A percentile compares a stretch with the other conserved stretches of the same genome.
phyloP scores from a whole-genome alignment of 2,888 invertebrate genomes.

The Melanostoma scalare region DNA sequence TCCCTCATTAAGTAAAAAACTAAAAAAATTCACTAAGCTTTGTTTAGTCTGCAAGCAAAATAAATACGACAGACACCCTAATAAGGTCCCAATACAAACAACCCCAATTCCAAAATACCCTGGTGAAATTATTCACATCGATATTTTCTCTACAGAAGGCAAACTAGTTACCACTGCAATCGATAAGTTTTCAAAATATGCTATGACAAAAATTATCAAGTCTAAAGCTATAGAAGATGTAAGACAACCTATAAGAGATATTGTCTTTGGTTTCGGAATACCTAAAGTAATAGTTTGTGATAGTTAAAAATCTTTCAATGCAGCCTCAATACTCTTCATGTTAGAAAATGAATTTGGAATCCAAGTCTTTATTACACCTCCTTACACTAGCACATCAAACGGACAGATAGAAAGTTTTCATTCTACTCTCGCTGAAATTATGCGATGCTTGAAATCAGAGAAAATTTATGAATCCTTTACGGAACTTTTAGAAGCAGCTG shows the following conservation, averaged over 20 bases:
- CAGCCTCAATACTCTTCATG: slow-evolving; percentile 11
- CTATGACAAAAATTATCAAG: not conserved
- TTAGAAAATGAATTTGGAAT: slow-evolving; percentile 2
- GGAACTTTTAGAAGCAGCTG: too few species aligned
- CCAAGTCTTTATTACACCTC: too few species aligned
- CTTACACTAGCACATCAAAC: too few species aligned
- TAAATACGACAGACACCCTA: slow-evolving; percentile 17
- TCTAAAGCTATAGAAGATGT: not conserved
- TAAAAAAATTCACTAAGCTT: not conserved
- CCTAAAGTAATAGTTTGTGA: slow-evolving; percentile 8
- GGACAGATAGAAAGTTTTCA: too few species aligned
- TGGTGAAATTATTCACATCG: slow-evolving; percentile 13
- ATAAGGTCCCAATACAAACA: slow-evolving; percentile 7
- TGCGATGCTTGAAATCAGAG: too few species aligned
- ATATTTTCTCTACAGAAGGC: not conserved
- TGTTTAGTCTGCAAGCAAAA: slow-evolving; percentile 11
- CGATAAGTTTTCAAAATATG: not conserved
- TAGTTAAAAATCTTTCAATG: slow-evolving; percentile 15
- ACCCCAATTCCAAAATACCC: slow-evolving; percentile 20
- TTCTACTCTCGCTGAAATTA: too few species aligned
- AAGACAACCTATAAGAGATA: too few species aligned
- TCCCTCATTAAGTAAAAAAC: not conserved
- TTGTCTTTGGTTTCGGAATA: not conserved
- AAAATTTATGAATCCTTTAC: too few species aligned
- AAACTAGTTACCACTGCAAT: slow-evolving; percentile 1